Conservation (phyloP, 2,113 vertebrate species). For the Phrynosoma blainvillii region DNA sequence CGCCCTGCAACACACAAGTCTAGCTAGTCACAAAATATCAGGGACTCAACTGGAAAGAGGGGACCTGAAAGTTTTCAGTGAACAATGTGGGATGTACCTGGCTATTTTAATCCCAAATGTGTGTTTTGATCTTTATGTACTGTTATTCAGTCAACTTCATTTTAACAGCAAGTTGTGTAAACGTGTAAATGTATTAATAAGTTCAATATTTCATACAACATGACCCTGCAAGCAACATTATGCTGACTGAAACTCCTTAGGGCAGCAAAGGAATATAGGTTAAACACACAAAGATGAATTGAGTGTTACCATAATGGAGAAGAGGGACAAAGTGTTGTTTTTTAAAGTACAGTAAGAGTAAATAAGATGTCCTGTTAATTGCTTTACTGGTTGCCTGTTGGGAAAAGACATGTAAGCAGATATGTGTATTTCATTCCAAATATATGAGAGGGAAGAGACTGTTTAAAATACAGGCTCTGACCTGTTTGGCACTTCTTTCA, state of each 20-base stretch:
- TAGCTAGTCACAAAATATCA: too few species aligned
- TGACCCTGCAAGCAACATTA: neutral
- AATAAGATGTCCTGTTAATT: neutral
- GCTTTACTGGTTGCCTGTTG: neutral
- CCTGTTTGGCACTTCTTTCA: conserved; percentile 98
- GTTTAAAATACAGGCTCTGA: conserved; percentile 63
- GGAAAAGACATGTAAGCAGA: neutral
- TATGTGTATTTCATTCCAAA: neutral
- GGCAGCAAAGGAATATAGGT: neutral
- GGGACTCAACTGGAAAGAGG: neutral
- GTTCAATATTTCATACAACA: neutral
- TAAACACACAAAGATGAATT: neutral
- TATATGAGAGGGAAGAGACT: neutral
- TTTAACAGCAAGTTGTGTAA: neutral
- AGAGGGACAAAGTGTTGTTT: neutral
- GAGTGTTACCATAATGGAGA: neutral
- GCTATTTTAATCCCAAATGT: neutral
- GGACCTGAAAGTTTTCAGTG: neutral
- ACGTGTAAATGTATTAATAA: neutral
- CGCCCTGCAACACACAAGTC: neutral
- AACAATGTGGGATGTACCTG: neutral
- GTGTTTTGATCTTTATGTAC: neutral
- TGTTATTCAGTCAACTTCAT: neutral
- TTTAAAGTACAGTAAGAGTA: neutral
- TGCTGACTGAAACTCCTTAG: neutral